Base-by-base conservation (phyloP, 2,888 invertebrate genomes). In the Anaspis maculata region DNA sequence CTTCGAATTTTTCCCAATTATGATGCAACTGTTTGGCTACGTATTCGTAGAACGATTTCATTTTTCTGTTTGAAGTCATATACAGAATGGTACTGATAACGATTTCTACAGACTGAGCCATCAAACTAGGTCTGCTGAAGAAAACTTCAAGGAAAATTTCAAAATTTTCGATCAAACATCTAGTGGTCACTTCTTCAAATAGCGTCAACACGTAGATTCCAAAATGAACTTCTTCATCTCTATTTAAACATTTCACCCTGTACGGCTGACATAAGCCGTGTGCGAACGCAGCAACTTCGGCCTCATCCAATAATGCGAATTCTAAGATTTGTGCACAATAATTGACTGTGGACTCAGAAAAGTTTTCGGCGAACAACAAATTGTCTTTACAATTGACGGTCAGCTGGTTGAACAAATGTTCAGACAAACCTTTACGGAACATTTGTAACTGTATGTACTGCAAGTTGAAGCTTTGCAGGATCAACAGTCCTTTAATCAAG, bases 191-290 rank as follows among this genome's bases (percentile, higher is more conserved):
- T n/a, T n/a, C n/a, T n/a, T 50, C 50, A 37, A 62, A 63, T 13
- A 39, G 49, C 13, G 44, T 38, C 16, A 60, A 37, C 13, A 62
- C 45, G 37, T 54, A 62, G 9, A 42, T 31, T 3, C 61, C 61
- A 32, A 54, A 49, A 15, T 33, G 31, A 3, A 50, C 30, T 22
- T 48, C 44, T 15, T 45, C 40, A 5, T 45, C 40, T 15, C 39
- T 44, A 13, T 58, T 51, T 11, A 46, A 30, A 33, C 47, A 39
- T 32, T 45, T 51, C 10, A 58, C 48, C 19, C 29, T 13, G 30
- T 42, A 40, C 1, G 28, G 23, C 27, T 45, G 27, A 25, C 44
- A 52, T 13, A 61, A 33, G 30, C 43, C 45, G 3, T 49, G 32
- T 9, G 53, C 26, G 3, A 57, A 32, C 11, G 31, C 27, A n/a